A percentile compares a stretch with the other conserved stretches of the same genome.
Conservation (phyloP, 2,797 vertebrate genomes). For the Myoxocephalus aenaeus region DNA sequence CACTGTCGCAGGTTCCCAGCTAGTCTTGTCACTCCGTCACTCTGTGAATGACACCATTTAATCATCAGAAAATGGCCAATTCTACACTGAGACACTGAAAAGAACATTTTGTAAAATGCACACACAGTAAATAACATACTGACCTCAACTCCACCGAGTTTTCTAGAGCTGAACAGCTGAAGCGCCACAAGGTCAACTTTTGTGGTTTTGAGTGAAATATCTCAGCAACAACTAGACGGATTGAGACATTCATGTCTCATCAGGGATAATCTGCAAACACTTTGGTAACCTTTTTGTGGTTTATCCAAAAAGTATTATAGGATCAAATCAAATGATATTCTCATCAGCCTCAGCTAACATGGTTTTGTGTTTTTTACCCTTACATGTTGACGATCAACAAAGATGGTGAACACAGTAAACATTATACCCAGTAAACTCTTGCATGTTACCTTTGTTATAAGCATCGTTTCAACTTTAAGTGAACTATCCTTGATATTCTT, state of each 20-base stretch:
- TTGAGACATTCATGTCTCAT: neutral
- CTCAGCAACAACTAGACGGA: neutral
- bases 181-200: neutral
- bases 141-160: neutral
- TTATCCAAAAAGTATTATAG: neutral
- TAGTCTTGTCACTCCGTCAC: conserved; percentile 33
- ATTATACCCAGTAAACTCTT: neutral
- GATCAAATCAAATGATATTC: neutral
- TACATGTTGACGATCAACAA: neutral
- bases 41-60: conserved; percentile 49
- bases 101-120: neutral
- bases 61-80: conserved; percentile 59
- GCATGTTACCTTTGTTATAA: neutral
- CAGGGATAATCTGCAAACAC: neutral
- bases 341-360: neutral
- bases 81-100: conserved; percentile 23
- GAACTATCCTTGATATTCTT: neutral
- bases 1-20: conserved; percentile 29
- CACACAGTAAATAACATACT: conserved; percentile 7
- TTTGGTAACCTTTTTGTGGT: neutral
- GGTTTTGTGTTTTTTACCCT: neutral
- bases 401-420: neutral
- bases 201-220: neutral
- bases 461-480: neutral
- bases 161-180: neutral